phyloP scores from a whole-genome alignment of 2,797 vertebrate species.

The Sebastes vulpes region DNA sequence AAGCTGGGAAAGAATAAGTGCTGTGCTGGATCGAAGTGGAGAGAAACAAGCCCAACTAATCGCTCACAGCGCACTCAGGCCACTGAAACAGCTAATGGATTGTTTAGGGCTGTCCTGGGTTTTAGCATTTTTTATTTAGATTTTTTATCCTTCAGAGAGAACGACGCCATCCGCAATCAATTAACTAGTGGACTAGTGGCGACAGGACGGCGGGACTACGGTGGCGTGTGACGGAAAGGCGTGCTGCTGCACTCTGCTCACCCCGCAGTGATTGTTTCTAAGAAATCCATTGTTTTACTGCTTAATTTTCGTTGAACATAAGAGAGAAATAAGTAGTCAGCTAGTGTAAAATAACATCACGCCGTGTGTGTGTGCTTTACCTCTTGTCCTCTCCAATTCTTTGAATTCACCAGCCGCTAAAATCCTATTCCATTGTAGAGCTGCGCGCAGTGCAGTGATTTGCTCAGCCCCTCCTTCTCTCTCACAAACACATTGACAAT shows the following conservation, averaged over 20 bases:
- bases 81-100: constrained; percentile 35
- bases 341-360: not conserved
- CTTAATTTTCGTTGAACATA: fast-evolving
- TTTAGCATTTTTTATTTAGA: not conserved
- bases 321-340: not conserved
- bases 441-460: no score
- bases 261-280: no score
- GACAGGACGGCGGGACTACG: not conserved
- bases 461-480: no score
- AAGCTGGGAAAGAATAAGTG: constrained; percentile 17
- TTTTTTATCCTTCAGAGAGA: not conserved
- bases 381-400: not conserved
- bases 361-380: not conserved
- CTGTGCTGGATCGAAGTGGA: constrained; percentile 20
- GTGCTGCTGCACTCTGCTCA: not conserved
- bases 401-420: not conserved
- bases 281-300: no score
- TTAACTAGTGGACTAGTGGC: not conserved
- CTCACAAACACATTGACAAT: no score
- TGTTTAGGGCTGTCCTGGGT: not conserved
- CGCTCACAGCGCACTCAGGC: constrained; percentile 29
- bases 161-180: not conserved
- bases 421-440: no score
- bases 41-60: constrained; percentile 27
- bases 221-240: fast-evolving